Evolutionary conservation across 2,888 invertebrate species (phyloP).

Genomic region (Drosophila flavopinicola): DNA sequence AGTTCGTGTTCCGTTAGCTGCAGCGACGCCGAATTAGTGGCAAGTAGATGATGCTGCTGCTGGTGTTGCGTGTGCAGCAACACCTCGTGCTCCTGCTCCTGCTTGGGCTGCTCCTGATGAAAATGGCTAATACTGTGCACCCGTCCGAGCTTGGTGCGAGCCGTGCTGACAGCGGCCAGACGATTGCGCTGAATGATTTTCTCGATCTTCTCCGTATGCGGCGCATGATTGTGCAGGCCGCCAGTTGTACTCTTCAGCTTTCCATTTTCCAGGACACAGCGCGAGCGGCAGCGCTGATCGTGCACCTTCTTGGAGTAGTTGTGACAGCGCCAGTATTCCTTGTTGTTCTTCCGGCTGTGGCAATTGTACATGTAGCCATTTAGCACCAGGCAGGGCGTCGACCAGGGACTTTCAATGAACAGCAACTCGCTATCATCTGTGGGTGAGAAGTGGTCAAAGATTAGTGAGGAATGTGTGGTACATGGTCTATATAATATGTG

Average conservation of each 20-base stretch:
- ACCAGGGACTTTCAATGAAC: constrained; percentile 84
- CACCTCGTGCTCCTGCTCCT: constrained; percentile 38
- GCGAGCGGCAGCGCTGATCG: constrained; percentile 83
- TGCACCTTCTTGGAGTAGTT: constrained; percentile 84
- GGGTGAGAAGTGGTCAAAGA: neutral
- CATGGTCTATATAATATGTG: neutral
- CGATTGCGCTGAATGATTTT: constrained; percentile 83
- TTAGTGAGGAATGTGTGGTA: neutral
- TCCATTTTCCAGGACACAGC: constrained; percentile 84
- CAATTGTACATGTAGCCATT: constrained; percentile 84
- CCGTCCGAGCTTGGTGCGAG: constrained; percentile 47
- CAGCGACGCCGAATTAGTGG: constrained; percentile 42
- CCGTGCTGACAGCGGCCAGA: constrained; percentile 54
- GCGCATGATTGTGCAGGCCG: constrained; percentile 83
- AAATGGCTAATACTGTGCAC: constrained; percentile 43
- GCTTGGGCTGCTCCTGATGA: constrained; percentile 35
- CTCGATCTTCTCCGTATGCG: constrained; percentile 84
- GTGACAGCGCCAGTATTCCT: constrained; percentile 84
- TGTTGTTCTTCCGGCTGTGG: constrained; percentile 84
- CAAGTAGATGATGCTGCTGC: constrained; percentile 45
- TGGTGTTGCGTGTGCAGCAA: constrained; percentile 27
- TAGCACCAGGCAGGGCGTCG: constrained; percentile 84
- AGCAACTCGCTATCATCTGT: constrained; percentile 68
- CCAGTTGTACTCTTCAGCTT: constrained; percentile 83
- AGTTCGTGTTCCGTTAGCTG: constrained; percentile 71